A percentile compares a stretch with the other conserved stretches of the same genome.
Evolutionary conservation across 2,113 vertebrate genomes (phyloP).

Genomic region (Electrona antarctica): DNA sequence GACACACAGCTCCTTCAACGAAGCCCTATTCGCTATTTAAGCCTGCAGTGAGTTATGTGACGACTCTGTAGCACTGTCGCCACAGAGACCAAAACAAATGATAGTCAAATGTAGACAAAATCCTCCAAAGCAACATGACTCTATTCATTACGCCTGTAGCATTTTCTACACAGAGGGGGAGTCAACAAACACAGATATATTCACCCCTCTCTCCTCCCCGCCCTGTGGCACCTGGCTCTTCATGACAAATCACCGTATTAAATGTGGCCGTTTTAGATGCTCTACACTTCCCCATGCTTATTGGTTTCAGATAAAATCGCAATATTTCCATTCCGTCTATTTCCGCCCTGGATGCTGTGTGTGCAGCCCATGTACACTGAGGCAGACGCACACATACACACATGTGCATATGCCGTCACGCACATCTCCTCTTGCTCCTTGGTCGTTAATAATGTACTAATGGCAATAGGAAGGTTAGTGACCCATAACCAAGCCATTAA

Average conservation of each 20-base stretch:
- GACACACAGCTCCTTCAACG: neutral
- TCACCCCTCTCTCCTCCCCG: conserved; percentile 32
- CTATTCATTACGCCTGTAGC: conserved; percentile 11
- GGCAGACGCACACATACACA: conserved; percentile 5
- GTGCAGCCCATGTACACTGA: too few relatives aligned
- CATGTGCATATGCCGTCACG: conserved; percentile 2
- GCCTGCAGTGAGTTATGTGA: neutral
- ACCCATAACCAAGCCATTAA: conserved; percentile 70
- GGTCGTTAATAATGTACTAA: conserved; percentile 71
- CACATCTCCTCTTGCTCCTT: conserved; percentile 37
- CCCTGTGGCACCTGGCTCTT: conserved; percentile 21
- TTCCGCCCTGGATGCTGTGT: conserved; percentile 53
- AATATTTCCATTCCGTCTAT: conserved; percentile 70
- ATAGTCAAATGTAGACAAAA: neutral
- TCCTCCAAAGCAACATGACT: conserved; percentile 32
- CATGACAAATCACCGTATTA: conserved; percentile 74
- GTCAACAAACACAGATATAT: conserved; percentile 60
- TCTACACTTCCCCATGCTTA: conserved; percentile 61
- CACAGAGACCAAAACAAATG: neutral
- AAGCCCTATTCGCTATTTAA: neutral
- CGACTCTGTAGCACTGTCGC: neutral
- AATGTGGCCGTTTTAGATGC: conserved; percentile 47
- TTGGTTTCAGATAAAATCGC: conserved; percentile 74
- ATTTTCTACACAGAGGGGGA: conserved; percentile 1
- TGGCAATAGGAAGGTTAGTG: conserved; percentile 65